Percentiles rank a stretch among this genome's conserved stretches.
Evolutionary conservation across 2,113 vertebrate genomes (phyloP).

Genomic region (Dicerorhinus sumatrensis): DNA sequence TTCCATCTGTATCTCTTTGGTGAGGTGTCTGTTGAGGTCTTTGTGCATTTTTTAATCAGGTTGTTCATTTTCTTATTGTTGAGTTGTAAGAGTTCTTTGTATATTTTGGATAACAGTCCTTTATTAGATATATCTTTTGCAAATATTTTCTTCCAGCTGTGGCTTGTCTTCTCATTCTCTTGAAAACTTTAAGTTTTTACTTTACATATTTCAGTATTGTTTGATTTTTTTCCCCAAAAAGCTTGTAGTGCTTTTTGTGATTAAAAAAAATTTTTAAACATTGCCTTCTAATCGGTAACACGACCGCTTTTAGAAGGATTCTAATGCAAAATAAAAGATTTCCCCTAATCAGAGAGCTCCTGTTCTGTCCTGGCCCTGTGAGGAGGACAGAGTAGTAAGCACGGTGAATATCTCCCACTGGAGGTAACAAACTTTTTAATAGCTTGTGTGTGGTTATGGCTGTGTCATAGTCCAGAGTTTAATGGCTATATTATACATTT

Average conservation of each 20-base stretch:
- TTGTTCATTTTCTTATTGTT: neutral
- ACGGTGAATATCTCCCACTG: neutral
- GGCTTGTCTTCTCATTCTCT: neutral
- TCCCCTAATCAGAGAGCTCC: neutral
- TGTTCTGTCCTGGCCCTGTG: neutral
- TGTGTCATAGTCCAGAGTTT: slow-evolving; percentile 36
- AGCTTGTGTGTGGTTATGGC: slow-evolving; percentile 50
- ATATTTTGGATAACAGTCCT: neutral
- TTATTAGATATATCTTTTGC: neutral
- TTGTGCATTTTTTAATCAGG: neutral
- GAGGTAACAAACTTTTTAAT: slow-evolving; percentile 29
- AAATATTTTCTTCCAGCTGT: neutral
- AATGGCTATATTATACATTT: slow-evolving; percentile 41
- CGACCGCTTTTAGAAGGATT: neutral
- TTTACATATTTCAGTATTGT: neutral
- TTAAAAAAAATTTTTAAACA: neutral
- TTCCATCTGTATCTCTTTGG: neutral
- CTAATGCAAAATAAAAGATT: neutral
- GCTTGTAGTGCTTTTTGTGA: neutral
- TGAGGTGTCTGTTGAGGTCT: neutral
- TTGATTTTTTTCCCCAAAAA: neutral
- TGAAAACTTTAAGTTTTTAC: slow-evolving; percentile 43
- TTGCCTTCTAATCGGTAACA: neutral
- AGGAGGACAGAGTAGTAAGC: neutral
- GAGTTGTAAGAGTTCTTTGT: slow-evolving; percentile 15